Evolutionary conservation across 2,113 vertebrate genomes (phyloP).

Genomic region (Entosphenus tridentatus): DNA sequence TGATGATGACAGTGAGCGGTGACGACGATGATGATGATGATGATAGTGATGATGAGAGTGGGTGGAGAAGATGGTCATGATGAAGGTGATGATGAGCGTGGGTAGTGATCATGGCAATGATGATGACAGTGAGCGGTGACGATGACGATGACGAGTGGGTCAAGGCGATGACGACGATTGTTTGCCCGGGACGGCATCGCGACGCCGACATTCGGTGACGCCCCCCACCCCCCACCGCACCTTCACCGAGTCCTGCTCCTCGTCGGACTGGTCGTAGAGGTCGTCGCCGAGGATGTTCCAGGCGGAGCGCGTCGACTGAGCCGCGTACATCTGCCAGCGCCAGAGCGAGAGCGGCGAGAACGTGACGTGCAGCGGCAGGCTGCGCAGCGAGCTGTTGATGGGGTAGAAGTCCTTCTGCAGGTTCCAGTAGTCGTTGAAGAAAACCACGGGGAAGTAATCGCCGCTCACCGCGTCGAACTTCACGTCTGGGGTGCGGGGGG

Average conservation of each 20-base stretch:
- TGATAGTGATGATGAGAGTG: too few species aligned
- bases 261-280: conserved; percentile 70
- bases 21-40: too few species aligned
- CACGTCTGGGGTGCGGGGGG: conserved; percentile 29
- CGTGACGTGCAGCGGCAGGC: conserved; percentile 43
- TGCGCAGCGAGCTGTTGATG: conserved; percentile 42
- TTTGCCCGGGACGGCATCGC: too few species aligned
- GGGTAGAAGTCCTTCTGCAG: conserved; percentile 80
- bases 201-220: too few species aligned
- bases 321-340: conserved; percentile 84
- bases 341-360: conserved; percentile 76
- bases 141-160: too few species aligned
- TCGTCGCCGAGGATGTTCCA: conserved; percentile 83
- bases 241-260: conserved; percentile 90
- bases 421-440: conserved; percentile 97
- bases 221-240: conserved; percentile 16
- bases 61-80: too few species aligned
- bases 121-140: too few species aligned
- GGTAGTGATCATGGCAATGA: too few species aligned
- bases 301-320: conserved; percentile 57
- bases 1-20: too few species aligned
- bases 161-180: too few species aligned
- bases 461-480: conserved; percentile 78
- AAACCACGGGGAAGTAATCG: conserved; percentile 76
- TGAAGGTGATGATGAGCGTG: too few species aligned